These are phyloP conservation scores for Pseudomugil gertrudae DNA, from an alignment of 2,797 vertebrate species.

Conservation along the genomic window DNA sequence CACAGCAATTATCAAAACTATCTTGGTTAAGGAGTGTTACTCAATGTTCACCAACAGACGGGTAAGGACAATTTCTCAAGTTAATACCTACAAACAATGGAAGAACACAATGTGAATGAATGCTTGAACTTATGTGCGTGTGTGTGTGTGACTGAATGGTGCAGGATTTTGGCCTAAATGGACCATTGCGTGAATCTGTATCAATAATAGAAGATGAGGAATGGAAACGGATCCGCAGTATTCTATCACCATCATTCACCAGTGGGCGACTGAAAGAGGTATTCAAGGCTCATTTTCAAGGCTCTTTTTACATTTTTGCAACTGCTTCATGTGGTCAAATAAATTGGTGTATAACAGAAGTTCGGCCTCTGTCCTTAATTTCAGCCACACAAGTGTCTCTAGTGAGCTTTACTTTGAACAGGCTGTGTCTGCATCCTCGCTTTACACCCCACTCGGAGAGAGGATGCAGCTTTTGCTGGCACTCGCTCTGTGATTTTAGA, in stretches of 20 bases:
- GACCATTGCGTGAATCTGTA: conserved; percentile 67
- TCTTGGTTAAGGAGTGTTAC: conserved; percentile 86
- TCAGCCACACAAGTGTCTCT: too few species aligned
- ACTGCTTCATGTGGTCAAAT: too few species aligned
- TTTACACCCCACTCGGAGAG: too few species aligned
- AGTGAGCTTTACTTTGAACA: too few species aligned
- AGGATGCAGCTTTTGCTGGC: too few species aligned
- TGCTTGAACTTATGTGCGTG: conserved; percentile 4
- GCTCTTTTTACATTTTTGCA: too few species aligned
- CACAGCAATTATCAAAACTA: conserved; percentile 77
- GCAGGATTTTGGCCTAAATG: conserved; percentile 77
- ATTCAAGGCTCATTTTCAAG: conserved; percentile 7
- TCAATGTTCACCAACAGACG: conserved; percentile 80
- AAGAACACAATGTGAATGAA: not conserved
- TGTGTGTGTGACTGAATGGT: not conserved
- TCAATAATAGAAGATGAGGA: conserved; percentile 68
- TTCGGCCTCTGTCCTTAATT: too few species aligned
- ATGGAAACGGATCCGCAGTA: conserved; percentile 81
- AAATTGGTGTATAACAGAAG: too few species aligned
- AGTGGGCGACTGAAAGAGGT: conserved; percentile 85
- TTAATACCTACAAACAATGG: not conserved
- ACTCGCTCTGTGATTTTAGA: too few species aligned
- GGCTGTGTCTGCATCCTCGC: too few species aligned
- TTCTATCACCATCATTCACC: conserved; percentile 83
- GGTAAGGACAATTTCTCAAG: conserved; percentile 47